Percentiles rank a stretch among this genome's conserved stretches.
These are phyloP conservation scores for Sebastes wilsoni DNA, from an alignment of 2,797 vertebrate species.

Conservation along the genomic window DNA sequence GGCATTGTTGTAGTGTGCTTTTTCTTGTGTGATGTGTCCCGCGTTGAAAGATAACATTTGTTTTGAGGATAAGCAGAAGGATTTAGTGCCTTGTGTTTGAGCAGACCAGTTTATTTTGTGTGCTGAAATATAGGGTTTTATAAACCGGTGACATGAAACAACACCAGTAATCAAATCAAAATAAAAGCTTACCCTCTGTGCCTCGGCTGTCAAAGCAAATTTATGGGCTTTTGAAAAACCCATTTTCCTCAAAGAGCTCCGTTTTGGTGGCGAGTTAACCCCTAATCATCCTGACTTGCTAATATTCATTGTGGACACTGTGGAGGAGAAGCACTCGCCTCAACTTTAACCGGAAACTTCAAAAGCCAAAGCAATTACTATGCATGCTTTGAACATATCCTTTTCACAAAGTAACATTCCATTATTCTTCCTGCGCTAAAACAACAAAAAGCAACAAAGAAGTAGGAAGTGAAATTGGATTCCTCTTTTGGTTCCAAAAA, in stretches of 20 bases:
- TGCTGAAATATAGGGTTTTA: constrained; percentile 40
- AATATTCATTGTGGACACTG: constrained; percentile 58
- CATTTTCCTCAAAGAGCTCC: constrained; percentile 52
- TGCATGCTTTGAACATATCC: constrained; percentile 75
- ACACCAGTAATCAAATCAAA: constrained; percentile 76
- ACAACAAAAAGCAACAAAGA: constrained; percentile 74
- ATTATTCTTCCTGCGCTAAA: constrained; percentile 70
- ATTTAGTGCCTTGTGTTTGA: constrained; percentile 46
- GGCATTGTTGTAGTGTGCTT: background rate
- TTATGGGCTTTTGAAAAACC: constrained; percentile 51
- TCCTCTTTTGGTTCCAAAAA: constrained; percentile 69
- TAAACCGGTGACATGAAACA: constrained; percentile 63
- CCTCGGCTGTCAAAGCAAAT: constrained; percentile 73
- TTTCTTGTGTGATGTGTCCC: constrained; percentile 35
- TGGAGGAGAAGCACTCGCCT: constrained; percentile 50
- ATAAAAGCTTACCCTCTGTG: constrained; percentile 63
- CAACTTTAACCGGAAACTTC: constrained; percentile 65
- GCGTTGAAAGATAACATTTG: constrained; percentile 56
- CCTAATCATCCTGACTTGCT: constrained; percentile 57
- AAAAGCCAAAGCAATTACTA: constrained; percentile 77
- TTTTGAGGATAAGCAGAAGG: constrained; percentile 44
- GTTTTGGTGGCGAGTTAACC: constrained; percentile 62
- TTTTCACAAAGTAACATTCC: constrained; percentile 73
- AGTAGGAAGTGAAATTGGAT: constrained; percentile 80
- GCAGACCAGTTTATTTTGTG: constrained; percentile 41